Conservation (phyloP, 2,797 vertebrate genomes). For the Rhadinocentrus ornatus region DNA sequence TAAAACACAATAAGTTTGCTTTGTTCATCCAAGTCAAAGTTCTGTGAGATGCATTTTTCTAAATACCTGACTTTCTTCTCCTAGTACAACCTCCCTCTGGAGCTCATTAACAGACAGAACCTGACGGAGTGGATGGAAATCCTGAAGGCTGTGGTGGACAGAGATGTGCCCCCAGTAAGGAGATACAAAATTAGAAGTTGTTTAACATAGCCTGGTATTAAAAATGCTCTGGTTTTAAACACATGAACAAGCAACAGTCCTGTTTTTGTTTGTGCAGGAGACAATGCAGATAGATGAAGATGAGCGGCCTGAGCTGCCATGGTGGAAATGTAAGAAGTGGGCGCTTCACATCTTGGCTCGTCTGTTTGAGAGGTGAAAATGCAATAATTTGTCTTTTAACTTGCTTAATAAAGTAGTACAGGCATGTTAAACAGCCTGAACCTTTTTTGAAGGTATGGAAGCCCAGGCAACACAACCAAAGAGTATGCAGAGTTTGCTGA, state of each 20-base stretch:
- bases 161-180: conserved; percentile 95
- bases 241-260: conserved; percentile 3
- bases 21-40: background rate
- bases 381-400: background rate
- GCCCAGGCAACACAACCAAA: conserved; percentile 99
- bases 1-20: background rate
- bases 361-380: conserved; percentile 93
- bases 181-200: background rate
- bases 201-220: background rate
- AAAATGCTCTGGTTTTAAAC: background rate
- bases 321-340: conserved; percentile 99
- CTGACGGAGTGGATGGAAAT: conserved; percentile 99
- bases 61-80: background rate
- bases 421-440: background rate
- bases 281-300: conserved; percentile 98
- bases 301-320: conserved; percentile 95
- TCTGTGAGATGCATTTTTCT: background rate
- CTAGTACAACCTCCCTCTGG: conserved; percentile 96
- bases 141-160: conserved; percentile 95
- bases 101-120: conserved; percentile 98
- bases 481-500: conserved; percentile 98
- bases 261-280: conserved; percentile 81
- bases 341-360: conserved; percentile 98
- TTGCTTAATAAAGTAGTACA: rapidly evolving
- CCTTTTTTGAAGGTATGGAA: conserved; percentile 88